These are phyloP conservation scores for Heliopora coerulea DNA, from an alignment of 92 coral and sea anemone species.

Conservation along the genomic window DNA sequence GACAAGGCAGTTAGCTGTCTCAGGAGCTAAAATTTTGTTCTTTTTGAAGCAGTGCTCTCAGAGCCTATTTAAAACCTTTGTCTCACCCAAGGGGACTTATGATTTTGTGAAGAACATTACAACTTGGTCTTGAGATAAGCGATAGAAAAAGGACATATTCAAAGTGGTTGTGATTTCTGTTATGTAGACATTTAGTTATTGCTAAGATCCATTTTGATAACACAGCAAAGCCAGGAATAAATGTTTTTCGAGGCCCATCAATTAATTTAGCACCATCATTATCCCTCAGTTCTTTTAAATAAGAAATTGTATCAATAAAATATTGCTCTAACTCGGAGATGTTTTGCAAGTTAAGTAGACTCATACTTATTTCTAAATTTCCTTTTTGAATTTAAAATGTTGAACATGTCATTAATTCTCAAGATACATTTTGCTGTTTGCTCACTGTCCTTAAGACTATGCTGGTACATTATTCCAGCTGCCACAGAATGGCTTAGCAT, in stretches of 20 bases:
- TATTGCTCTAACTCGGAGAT: not conserved
- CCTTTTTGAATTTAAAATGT: constrained; percentile 11
- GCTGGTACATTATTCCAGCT: constrained; percentile 29
- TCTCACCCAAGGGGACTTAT: constrained; percentile 28
- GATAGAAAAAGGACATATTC: constrained; percentile 10
- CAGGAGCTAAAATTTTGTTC: constrained; percentile 12
- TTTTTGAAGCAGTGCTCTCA: constrained; percentile 24
- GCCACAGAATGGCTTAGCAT: constrained; percentile 31
- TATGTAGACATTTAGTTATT: not conserved
- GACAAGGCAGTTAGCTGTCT: constrained; percentile 24
- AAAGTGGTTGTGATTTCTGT: constrained; percentile 3
- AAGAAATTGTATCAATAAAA: not conserved
- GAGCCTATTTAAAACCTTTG: constrained; percentile 23
- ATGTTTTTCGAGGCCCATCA: constrained; percentile 27
- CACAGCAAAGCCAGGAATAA: constrained; percentile 17
- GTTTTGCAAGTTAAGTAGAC: not conserved
- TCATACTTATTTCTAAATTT: constrained; percentile 5
- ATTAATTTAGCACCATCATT: not conserved
- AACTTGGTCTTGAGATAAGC: constrained; percentile 20
- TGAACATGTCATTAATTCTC: constrained; percentile 3
- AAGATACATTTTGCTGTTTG: constrained; percentile 22
- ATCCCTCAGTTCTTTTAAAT: constrained; percentile 20
- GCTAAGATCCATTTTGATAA: constrained; percentile 21
- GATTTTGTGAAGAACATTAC: constrained; percentile 17
- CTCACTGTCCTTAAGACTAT: constrained; percentile 1